These are phyloP conservation scores for Butorides virescens DNA, from an alignment of 2,113 vertebrate genomes.

Conservation along the genomic window DNA sequence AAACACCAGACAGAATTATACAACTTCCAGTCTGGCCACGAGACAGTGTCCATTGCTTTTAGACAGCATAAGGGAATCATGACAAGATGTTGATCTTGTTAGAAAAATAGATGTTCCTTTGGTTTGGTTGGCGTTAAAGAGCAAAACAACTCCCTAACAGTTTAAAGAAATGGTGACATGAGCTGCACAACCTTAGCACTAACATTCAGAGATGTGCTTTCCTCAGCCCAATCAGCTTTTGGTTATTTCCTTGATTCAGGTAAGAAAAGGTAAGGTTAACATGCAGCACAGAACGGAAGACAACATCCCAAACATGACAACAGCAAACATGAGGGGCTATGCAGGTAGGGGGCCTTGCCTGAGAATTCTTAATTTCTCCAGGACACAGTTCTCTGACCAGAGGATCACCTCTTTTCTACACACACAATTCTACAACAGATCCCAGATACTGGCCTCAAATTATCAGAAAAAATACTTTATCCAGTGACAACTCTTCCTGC, in stretches of 20 bases:
- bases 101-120: background rate
- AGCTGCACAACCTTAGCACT: background rate
- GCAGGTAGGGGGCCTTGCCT: background rate
- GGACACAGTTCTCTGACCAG: background rate
- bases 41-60: background rate
- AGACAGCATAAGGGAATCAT: background rate
- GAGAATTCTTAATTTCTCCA: background rate
- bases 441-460: background rate
- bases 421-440: background rate
- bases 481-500: background rate
- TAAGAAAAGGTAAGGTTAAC: background rate
- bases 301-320: background rate
- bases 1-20: background rate
- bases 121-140: background rate
- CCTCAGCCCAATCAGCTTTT: background rate
- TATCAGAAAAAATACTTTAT: background rate
- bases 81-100: background rate
- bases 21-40: background rate
- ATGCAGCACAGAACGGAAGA: background rate
- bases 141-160: background rate
- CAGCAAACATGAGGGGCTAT: background rate
- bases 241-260: background rate
- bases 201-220: background rate
- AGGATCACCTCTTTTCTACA: background rate
- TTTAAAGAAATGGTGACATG: background rate